A percentile compares a stretch with the other conserved stretches of the same genome.
Conservation (phyloP, 2,797 vertebrate species). For the Dermochelys coriacea region DNA sequence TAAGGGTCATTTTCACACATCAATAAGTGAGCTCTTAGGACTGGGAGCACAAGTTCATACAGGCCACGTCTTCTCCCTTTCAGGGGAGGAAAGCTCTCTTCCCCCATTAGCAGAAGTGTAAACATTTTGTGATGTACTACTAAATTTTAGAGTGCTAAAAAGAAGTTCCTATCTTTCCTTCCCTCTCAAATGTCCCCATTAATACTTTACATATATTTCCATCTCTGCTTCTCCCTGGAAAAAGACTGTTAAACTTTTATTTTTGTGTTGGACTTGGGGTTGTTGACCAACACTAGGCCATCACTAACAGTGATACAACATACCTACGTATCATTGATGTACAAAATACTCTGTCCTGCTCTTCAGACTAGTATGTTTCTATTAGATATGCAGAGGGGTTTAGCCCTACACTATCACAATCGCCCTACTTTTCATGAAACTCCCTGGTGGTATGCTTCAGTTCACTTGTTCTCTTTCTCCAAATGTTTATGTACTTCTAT, state of each 20-base stretch:
- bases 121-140: not conserved
- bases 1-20: not conserved
- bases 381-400: not conserved
- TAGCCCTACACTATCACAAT: not conserved
- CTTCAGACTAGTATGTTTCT: not conserved
- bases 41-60: not conserved
- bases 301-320: not conserved
- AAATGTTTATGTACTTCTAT: not conserved
- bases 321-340: not conserved
- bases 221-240: not conserved
- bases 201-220: not conserved
- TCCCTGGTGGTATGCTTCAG: not conserved
- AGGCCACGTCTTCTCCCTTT: not conserved
- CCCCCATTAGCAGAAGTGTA: not conserved
- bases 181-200: not conserved
- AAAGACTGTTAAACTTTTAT: not conserved
- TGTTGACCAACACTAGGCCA: not conserved
- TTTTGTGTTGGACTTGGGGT: not conserved
- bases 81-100: not conserved
- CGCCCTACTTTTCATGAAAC: not conserved
- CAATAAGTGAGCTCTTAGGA: not conserved
- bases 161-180: not conserved
- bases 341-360: not conserved
- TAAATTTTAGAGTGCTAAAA: not conserved
- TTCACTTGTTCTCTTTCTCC: not conserved